Evolutionary conservation across 2,888 invertebrate genomes (phyloP), one percentile per base, ranked within the genome.

Genomic region (Mesorhabditis spiculigera): DNA sequence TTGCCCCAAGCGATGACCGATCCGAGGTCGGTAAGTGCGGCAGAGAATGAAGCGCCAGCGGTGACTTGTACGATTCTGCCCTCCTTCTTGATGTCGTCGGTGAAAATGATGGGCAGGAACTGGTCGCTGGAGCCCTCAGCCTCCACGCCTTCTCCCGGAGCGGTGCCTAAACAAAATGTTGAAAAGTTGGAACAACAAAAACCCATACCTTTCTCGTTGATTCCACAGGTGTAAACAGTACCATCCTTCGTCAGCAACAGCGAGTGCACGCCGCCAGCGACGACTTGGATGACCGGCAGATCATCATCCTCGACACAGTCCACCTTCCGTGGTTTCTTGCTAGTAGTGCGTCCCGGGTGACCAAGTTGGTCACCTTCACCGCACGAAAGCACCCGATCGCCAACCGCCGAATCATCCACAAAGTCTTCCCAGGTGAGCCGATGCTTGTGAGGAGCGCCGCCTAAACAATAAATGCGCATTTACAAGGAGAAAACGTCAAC

Each of bases 201-300:
- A 45, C 4, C 16, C 58, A 42, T 42, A 67, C 69, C 79, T 86
- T 98, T 97, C 87, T 98, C 97, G 87, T 98, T 98, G 86, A 96
- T 95, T 0, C 98, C 95, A 88, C 93, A 95, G 4, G 93, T 92
- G 87, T 92, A 90, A 0, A 95, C 90, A 90, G 91, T 91, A 68
- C 95, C 95, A 64, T 90, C 90, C 58, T 90, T 89, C 5, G 92
- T 91, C 45, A 94, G 87, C 80, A 91, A 91, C 6, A 94, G 90
- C 16, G 93, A 94, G 87, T 98, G 98, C 93, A 98, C 95, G 58
- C 96, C 97, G 0, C 98, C 97, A 2, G 95, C 95, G 74, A 86
- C 86, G 4, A 89, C 86, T 73, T 82, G 62, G 4, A 42, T 3
- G 43, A 81, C 75, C 66, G 77, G 75, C 45, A 79, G 63, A 3